phyloP scores from a whole-genome alignment of 2,113 vertebrate genomes.

The Coracopsis vasa region DNA sequence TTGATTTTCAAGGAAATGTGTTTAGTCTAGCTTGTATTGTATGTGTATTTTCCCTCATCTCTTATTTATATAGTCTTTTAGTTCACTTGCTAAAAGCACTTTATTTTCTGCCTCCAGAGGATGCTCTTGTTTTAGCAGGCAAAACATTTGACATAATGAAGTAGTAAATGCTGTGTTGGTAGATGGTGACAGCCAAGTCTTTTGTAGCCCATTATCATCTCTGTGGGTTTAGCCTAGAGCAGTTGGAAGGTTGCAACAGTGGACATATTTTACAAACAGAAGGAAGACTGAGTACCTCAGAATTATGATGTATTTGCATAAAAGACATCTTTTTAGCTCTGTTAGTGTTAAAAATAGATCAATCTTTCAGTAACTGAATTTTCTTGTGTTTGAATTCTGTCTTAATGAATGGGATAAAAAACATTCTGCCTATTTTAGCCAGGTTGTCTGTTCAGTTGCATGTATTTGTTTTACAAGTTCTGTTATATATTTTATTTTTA shows the following conservation, averaged over 20 bases:
- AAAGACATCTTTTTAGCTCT: background rate
- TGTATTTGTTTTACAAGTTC: background rate
- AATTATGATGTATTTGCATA: background rate
- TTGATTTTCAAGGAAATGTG: background rate
- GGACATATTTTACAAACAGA: conserved; percentile 24
- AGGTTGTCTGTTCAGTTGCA: background rate
- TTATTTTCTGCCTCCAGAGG: conserved; percentile 47
- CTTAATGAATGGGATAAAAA: background rate
- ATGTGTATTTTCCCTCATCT: conserved; percentile 37
- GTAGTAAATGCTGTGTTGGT: conserved; percentile 15
- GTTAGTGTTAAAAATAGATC: background rate
- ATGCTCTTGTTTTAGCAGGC: conserved; percentile 41
- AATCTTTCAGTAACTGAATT: background rate
- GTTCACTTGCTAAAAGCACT: conserved; percentile 19
- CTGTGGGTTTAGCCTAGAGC: conserved; percentile 25
- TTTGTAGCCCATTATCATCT: conserved; percentile 27
- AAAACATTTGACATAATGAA: conserved; percentile 39
- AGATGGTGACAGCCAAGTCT: background rate
- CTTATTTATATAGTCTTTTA: conserved; percentile 7
- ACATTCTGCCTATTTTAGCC: background rate
- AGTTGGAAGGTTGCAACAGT: conserved; percentile 3
- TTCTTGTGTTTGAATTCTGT: background rate
- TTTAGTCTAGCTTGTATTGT: background rate
- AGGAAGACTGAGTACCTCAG: background rate
- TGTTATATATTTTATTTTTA: background rate